Percentiles rank a stretch among this genome's conserved stretches.
Conservation (phyloP, 2,113 vertebrate species). For the Scartelaos histophorus region DNA sequence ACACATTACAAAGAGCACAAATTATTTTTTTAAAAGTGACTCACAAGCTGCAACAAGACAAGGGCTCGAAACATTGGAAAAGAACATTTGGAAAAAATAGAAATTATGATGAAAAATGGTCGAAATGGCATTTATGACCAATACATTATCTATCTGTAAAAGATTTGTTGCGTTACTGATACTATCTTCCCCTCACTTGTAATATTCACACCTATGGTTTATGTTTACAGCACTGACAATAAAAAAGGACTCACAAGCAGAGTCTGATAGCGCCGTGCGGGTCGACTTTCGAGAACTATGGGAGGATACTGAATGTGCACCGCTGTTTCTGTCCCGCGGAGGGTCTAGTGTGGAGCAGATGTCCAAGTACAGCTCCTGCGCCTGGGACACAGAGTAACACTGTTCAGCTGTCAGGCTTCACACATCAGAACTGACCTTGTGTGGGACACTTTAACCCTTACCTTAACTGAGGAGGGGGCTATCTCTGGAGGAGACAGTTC, state of each 20-base stretch:
- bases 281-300: constrained; percentile 80
- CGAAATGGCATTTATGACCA: too few relatives aligned
- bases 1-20: constrained; percentile 2
- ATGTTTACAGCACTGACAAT: too few relatives aligned
- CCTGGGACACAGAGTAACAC: constrained; percentile 66
- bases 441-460: constrained; percentile 39
- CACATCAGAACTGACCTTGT: constrained; percentile 3
- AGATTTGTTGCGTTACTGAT: too few relatives aligned
- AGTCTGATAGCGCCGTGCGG: constrained; percentile 75
- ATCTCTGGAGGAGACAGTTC: constrained; percentile 82
- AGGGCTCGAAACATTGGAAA: too few relatives aligned
- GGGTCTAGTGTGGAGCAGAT: constrained; percentile 71
- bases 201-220: too few relatives aligned
- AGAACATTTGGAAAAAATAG: too few relatives aligned
- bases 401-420: background rate
- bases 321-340: constrained; percentile 70
- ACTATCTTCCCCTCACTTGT: too few relatives aligned
- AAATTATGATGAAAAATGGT: too few relatives aligned
- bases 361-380: constrained; percentile 75
- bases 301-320: constrained; percentile 77
- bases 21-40: constrained; percentile 14
- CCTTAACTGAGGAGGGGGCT: constrained; percentile 84
- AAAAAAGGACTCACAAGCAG: constrained; percentile 78
- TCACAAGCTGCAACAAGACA: too few relatives aligned
- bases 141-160: too few relatives aligned